Base-by-base conservation (phyloP, 2,797 vertebrate species). In the Anguilla anguilla region DNA sequence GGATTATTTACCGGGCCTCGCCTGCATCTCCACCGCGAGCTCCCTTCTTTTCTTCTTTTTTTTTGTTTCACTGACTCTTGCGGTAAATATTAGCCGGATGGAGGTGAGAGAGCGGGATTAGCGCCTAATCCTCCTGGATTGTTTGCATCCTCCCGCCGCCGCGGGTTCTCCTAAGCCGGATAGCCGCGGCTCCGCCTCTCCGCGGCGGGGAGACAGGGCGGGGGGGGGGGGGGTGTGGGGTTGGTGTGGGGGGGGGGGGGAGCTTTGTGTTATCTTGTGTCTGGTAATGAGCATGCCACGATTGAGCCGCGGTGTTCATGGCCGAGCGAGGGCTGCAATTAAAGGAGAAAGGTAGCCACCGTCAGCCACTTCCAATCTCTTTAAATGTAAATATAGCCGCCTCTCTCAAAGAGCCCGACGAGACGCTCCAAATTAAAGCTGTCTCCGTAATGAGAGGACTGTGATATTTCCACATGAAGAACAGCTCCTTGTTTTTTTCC, bases 311-410 rank as follows among this genome's bases (percentile, higher is more conserved):
- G 94, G 92, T 93, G 93, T 96, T 96, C 95, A 95, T 95, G 94
- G 94, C 94, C 94, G 95, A 94, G 93, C 95, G 95, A 95, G 96
- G 94, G 92, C 93, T 95, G 94, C 95, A 96, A 96, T 96, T 96
- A 96, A 95, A 94, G 93, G 90, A 88, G 91, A 93, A 93, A 94
- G 93, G 93, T 93, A 94, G 92, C 93, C 93, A 93, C 93, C 95
- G 94, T 93, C 91, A 92, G 92, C 93, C 94, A 95, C 95, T 95
- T 95, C 95, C 93, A 93, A 95, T 96, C 95, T 96, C 86, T 96
- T 96, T 95, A 96, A 95, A 96, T 96, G 95, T 96, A 96, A 96
- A 96, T 96, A 96, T 90, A 83, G 84, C 92, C 89, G 91, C 89
- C 88, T 93, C 93, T 93, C 94, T 95, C 91, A 95, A 94, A 96